Evolutionary conservation across 2,113 vertebrate species (phyloP), one percentile per base, ranked within the genome.

Genomic region (Tachysurus vachellii): DNA sequence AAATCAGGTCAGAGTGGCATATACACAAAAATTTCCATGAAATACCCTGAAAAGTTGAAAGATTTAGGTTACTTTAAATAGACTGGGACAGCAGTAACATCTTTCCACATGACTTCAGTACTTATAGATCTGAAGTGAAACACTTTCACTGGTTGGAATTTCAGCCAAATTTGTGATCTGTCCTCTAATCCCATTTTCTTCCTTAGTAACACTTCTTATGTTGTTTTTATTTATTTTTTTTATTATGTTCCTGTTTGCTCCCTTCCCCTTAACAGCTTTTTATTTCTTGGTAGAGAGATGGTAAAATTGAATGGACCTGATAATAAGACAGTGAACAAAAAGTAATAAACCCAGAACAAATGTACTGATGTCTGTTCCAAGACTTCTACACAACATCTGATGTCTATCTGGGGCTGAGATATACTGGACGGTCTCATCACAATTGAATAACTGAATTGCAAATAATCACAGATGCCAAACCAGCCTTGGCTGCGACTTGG

Each of bases 221-320:
- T 36, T 36, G 36, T 36, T 68, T 81, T 26, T 44, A 82, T 66
- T 17, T 36, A 10, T 6, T 81, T 50, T 68, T 9, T 79, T 62
- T 76, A 61, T 85, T 76, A 62, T 42, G 61, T 12, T 21, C 10
- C 13, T 36, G 47, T 53, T 87, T 82, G 42, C 56, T 75, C 23
- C n/a, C 68, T 54, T 21, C 61, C 62, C 62, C 68, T 87, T 50
- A 62, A 82, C 16, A 8, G 80, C 44, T 73, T 28, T 76, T 75
- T 82, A 75, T 87, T 82, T 87, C 80, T 64, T 87, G 62, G 44
- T 62, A 44, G 57, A 70, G 66, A 82, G 80, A 53, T 53, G 86
- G 14, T 87, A 44, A 87, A 87, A 87, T 26, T 82, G 86, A 82
- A 62, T 82, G 44, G 68, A 62, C 54, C 44, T 82, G 57, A 64